Conservation (phyloP, 2,888 invertebrate species). For the Odontothrips loti region DNA sequence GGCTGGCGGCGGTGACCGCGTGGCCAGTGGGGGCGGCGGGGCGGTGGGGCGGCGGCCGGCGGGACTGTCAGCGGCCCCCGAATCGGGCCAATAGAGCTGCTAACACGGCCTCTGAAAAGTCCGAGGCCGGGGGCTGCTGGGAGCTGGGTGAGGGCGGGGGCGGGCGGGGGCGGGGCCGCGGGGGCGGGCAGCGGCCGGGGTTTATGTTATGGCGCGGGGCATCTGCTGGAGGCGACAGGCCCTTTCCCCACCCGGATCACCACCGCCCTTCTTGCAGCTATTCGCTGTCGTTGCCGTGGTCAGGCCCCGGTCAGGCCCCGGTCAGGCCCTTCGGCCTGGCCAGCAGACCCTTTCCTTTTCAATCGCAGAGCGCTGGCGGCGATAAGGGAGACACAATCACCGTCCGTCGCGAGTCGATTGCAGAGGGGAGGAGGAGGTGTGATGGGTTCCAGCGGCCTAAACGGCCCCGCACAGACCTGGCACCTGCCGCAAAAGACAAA, state of each 20-base stretch:
- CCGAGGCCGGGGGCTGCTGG: not conserved
- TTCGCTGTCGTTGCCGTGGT: not conserved
- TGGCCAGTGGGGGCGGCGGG: not conserved
- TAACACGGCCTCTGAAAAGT: constrained; percentile 1
- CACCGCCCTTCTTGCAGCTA: not conserved
- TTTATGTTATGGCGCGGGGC: constrained; percentile 24
- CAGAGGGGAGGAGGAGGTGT: no score
- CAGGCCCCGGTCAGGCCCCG: no score
- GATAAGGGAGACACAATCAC: no score
- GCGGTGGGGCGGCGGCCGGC: not conserved
- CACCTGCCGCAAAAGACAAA: no score
- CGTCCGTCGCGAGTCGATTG: no score
- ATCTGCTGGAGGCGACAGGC: not conserved
- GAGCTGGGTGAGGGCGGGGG: no score
- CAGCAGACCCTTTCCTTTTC: not conserved
- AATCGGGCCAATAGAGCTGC: not conserved
- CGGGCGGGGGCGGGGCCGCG: not conserved
- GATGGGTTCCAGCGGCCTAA: no score
- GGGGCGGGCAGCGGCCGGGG: not conserved
- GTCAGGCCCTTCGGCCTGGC: not conserved
- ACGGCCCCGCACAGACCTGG: no score
- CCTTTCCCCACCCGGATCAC: not conserved
- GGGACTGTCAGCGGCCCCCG: not conserved
- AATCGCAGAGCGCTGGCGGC: no score
- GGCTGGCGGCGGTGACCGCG: not conserved